Base-by-base conservation (phyloP, 2,888 invertebrate species). In the Willowsia nigromaculata region DNA sequence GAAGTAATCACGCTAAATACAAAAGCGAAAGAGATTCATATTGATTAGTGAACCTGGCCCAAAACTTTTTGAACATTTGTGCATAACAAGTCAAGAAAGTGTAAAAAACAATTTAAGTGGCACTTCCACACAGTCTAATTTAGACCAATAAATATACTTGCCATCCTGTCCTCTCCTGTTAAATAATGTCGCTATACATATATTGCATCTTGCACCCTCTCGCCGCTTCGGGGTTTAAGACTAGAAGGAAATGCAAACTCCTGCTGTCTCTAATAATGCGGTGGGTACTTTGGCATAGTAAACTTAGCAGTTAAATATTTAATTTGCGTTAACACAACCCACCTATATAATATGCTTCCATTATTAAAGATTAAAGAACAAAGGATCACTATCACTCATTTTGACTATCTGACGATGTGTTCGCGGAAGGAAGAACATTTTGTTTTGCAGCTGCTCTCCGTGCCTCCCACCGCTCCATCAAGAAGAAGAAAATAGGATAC, bases 401-500 rank as follows among this genome's bases (percentile, higher is more conserved):
- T 11, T 18, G 56, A 37, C 59, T 22, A 27, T 80, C 80, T 22
- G 80, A 47, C 9, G 82, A 30, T 13, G 65, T 11, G 30, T 27
- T 40, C 0, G 76, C 4, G 22, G 47, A 11, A 18, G 80, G 22
- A 33, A 80, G 50, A 40, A 40, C 80, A n/a, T 37, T 59, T 59
- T 86, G 33, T 40, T 80, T 80, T 9, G 76, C 40, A 18, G 86
- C 85, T 0, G 85, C 86, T 56, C 68, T 65, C 43, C 86, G 0
- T 11, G 65, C 80, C 27, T 86, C 86, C 86, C 86, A 86, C 11
- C 80, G 80, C 30, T 86, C 86, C 86, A 86, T 86, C 0, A 86
- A 22, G 18, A 80, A 86, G 53, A 86, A 81, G 56, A 86, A 86
- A 37, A 86, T 81, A 0, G 86, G 86, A 40, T 86, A 86, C n/a